Evolutionary conservation across 2,888 invertebrate genomes (phyloP).

Genomic region (Catocala nupta): DNA sequence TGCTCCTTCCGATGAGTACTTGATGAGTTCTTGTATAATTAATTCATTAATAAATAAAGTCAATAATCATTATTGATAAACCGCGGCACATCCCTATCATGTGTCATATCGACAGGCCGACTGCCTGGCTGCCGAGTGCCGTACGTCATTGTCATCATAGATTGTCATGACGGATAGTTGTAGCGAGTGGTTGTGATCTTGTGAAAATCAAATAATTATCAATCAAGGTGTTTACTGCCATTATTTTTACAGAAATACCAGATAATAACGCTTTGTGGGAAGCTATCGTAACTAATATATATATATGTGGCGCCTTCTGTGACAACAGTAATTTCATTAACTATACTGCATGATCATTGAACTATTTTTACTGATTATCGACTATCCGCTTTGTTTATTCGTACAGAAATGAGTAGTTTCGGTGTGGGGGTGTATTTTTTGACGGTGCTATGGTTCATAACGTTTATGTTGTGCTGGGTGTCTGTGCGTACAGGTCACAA

Average conservation of each 20-base stretch:
- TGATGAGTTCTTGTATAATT: too few relatives aligned
- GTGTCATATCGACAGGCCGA: conserved; percentile 1
- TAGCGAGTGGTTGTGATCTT: conserved; percentile 41
- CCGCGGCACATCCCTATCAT: too few relatives aligned
- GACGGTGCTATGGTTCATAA: conserved; percentile 88
- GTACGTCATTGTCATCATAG: conserved; percentile 2
- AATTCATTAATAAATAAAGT: too few relatives aligned
- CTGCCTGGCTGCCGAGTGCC: neutral
- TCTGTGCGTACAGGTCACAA: conserved; percentile 89
- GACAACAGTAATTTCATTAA: conserved; percentile 58
- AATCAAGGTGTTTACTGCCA: conserved; percentile 53
- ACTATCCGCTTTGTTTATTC: conserved; percentile 47
- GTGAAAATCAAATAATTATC: conserved; percentile 41
- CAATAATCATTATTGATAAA: too few relatives aligned
- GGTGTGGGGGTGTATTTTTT: conserved; percentile 90
- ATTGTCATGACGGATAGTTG: conserved; percentile 21
- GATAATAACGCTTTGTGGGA: conserved; percentile 57
- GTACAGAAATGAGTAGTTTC: conserved; percentile 76
- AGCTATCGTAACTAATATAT: conserved; percentile 49
- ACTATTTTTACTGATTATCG: conserved; percentile 45
- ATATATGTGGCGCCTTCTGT: conserved; percentile 57
- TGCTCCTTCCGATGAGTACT: too few relatives aligned
- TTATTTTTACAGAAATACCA: conserved; percentile 46
- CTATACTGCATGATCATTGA: conserved; percentile 59
- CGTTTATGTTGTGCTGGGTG: conserved; percentile 88